These are phyloP conservation scores for Epiblema foenella DNA, from an alignment of 2,888 invertebrate species.

Conservation along the genomic window DNA sequence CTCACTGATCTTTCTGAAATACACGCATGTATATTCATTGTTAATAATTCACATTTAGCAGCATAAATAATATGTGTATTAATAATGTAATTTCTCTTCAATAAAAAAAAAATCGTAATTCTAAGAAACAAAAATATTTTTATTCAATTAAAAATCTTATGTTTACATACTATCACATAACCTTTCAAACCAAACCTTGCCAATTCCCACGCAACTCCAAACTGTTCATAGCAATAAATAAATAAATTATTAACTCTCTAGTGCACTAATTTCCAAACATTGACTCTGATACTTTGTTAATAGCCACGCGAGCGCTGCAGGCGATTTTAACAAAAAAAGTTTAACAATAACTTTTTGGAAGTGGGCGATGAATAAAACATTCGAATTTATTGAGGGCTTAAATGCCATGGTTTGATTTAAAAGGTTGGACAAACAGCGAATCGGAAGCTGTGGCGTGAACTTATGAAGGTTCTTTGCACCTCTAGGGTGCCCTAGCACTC, in stretches of 20 bases:
- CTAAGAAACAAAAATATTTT: too few relatives aligned
- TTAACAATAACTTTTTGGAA: constrained; percentile 59
- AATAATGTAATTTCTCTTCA: too few relatives aligned
- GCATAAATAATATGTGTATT: too few relatives aligned
- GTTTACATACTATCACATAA: constrained; percentile 4
- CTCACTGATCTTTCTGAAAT: too few relatives aligned
- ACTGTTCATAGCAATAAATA: constrained; percentile 47
- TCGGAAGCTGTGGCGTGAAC: too few relatives aligned
- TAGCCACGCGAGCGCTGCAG: constrained; percentile 76
- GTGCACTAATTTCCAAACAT: constrained; percentile 73
- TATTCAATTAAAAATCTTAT: background rate
- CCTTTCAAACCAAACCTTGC: constrained; percentile 41
- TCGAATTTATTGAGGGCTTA: constrained; percentile 42
- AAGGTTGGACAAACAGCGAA: too few relatives aligned
- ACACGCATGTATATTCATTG: too few relatives aligned
- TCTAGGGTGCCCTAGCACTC: too few relatives aligned
- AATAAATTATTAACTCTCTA: constrained; percentile 55
- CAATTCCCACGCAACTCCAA: constrained; percentile 65
- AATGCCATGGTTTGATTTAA: background rate
- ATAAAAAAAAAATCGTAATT: too few relatives aligned
- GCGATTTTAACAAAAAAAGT: constrained; percentile 64
- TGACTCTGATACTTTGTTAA: constrained; percentile 65
- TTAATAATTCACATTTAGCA: too few relatives aligned
- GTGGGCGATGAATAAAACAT: constrained; percentile 69
- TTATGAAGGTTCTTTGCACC: too few relatives aligned